Evolutionary conservation across 2,888 invertebrate genomes (phyloP).

Genomic region (Alloscopus bannaensis): DNA sequence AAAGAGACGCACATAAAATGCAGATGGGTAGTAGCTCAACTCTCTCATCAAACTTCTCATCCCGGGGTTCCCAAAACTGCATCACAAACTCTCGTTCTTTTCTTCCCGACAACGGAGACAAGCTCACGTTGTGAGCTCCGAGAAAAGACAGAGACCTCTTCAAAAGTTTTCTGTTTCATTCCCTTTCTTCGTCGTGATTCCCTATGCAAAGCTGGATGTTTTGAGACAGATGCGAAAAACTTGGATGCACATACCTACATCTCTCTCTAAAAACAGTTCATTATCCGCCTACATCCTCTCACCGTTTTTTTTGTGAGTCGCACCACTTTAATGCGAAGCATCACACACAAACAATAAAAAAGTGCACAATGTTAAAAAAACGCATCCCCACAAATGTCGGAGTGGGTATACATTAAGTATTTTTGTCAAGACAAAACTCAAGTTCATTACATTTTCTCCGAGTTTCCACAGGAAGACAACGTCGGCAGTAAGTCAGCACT

Average conservation of each 20-base stretch:
- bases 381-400: no score
- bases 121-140: constrained; percentile 1
- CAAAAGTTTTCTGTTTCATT: constrained; percentile 17
- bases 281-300: constrained; percentile 64
- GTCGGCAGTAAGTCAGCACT: no score
- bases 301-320: neutral
- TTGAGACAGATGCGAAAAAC: constrained; percentile 10
- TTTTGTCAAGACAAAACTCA: no score
- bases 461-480: neutral
- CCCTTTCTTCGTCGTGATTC: neutral
- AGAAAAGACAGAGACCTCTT: constrained; percentile 17
- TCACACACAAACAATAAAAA: neutral
- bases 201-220: neutral
- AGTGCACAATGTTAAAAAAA: no score
- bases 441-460: neutral
- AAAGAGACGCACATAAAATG: constrained; percentile 2
- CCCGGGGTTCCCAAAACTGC: neutral
- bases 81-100: no score
- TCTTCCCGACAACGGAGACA: neutral
- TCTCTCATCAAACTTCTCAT: neutral
- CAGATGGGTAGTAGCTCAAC: neutral
- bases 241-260: neutral
- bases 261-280: constrained; percentile 11
- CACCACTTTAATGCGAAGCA: no score
- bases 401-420: no score